Base-by-base conservation (phyloP, 1,140 invertebrate species). In the Manduca sexta region DNA sequence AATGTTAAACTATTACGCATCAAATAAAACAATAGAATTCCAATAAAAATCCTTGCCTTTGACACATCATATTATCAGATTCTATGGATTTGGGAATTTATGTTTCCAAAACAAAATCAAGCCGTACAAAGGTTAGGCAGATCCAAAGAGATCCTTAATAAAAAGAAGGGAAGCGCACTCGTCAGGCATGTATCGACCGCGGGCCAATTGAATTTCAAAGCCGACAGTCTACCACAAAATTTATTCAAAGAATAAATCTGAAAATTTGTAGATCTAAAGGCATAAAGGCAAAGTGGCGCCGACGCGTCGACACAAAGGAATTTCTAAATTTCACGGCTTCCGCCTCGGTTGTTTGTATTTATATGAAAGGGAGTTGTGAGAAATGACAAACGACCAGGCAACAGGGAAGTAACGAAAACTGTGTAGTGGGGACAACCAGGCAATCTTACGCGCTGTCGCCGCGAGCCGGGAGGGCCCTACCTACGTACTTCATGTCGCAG, bases 221-320 rank as follows among this genome's bases (percentile, higher is more conserved):
- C 78, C 73, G 79, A 79, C 80, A 78, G 73, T 78, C 74, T 73
- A 85, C 79, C 82, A 68, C 78, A 72, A 83, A 85, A 81, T 84
- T 81, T 85, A 85, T 85, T 83, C 82, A 83, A 83, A 82, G 82
- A 85, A 85, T 85, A 85, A 85, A 85, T 85, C 82, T 85, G 74
- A 85, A 85, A 85, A 85, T 83, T 85, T 85, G 79, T 85, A 83
- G 77, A 85, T 85, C 74, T 82, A 72, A 84, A 81, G 78, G 75
- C 75, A 78, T 84, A 75, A 74, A 82, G 66, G 72, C 68, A 74
- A 83, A 83, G 73, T 76, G 79, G 74, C 73, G 76, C 69, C 71
- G 73, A 82, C 69, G 73, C 71, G 70, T 65, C 71, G 69, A 74
- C 79, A 85, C 82, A 85, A 85, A 85, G 82, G 82, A 77, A 83